Percentiles rank a stretch among this genome's conserved stretches.
phyloP scores from a whole-genome alignment of 1,140 invertebrate species.

The Scaptomyza graminum region DNA sequence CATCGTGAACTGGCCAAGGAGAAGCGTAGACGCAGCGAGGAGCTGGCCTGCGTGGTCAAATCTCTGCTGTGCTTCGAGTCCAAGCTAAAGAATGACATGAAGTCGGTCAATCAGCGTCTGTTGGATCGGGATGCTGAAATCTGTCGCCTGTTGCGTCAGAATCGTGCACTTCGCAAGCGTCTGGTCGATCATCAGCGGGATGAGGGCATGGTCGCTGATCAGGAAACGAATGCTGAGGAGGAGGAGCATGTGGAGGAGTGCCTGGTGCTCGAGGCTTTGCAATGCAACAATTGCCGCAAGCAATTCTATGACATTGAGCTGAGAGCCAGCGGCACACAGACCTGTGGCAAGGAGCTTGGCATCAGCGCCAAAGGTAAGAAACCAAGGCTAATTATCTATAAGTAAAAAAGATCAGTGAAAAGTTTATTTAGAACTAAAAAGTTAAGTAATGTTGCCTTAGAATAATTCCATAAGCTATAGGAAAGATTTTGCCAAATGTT shows the following conservation, averaged over 20 bases:
- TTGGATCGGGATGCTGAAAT: conserved; percentile 88
- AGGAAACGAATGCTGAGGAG: conserved; percentile 44
- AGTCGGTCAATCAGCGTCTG: conserved; percentile 87
- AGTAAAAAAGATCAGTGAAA: no score
- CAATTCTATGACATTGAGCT: conserved; percentile 77
- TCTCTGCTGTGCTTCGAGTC: conserved; percentile 88
- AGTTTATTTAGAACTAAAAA: no score
- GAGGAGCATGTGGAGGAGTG: conserved; percentile 55
- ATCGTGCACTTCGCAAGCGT: conserved; percentile 69
- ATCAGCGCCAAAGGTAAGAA: conserved; percentile 63
- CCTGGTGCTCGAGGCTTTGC: conserved; percentile 69
- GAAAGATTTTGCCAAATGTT: no score
- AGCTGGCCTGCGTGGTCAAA: conserved; percentile 87
- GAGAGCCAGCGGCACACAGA: conserved; percentile 64
- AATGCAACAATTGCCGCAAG: conserved; percentile 81
- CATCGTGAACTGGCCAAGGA: conserved; percentile 83
- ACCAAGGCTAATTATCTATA: background rate
- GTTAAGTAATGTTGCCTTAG: no score
- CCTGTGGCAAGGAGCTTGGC: conserved; percentile 45
- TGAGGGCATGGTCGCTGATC: conserved; percentile 56
- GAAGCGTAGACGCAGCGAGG: conserved; percentile 86
- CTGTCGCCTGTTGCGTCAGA: conserved; percentile 74
- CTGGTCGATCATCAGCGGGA: conserved; percentile 54
- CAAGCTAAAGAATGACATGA: conserved; percentile 88
- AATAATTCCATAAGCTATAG: no score